phyloP scores from a whole-genome alignment of 2,797 vertebrate genomes.

The Sebastes steindachneri region DNA sequence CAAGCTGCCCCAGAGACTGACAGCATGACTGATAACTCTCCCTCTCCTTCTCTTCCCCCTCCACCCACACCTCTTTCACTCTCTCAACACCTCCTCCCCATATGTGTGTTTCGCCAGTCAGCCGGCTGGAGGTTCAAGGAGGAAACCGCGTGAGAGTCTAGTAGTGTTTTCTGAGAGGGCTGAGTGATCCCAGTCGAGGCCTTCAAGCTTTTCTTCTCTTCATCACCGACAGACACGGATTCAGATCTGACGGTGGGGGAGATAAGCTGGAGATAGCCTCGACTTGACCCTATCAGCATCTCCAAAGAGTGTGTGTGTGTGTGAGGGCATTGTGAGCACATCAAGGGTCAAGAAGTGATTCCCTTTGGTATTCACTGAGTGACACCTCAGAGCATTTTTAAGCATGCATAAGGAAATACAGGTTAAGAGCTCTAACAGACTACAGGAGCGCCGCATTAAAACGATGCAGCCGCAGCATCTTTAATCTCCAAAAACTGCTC shows the following conservation, averaged over 20 bases:
- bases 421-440: background rate
- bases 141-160: conserved; percentile 18
- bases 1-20: conserved; percentile 69
- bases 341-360: conserved; percentile 7
- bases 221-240: conserved; percentile 34
- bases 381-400: conserved; percentile 4
- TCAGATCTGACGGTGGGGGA: conserved; percentile 41
- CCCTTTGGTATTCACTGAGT: conserved; percentile 31
- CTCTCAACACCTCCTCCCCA: conserved; percentile 34
- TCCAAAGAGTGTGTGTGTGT: background rate
- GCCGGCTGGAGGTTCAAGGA: conserved; percentile 25
- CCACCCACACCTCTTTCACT: background rate
- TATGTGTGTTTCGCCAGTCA: conserved; percentile 11
- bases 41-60: conserved; percentile 31
- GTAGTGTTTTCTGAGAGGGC: conserved; percentile 17
- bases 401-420: background rate
- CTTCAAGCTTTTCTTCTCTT: conserved; percentile 52
- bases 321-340: conserved; percentile 12
- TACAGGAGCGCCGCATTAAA: background rate
- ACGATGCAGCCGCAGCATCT: conserved; percentile 1
- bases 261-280: conserved; percentile 69
- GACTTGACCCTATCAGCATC: conserved; percentile 56
- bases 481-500: conserved; percentile 30
- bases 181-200: conserved; percentile 45
- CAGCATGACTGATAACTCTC: conserved; percentile 76